A percentile compares a stretch with the other conserved stretches of the same genome.
These are phyloP conservation scores for Dipodomys spectabilis DNA, from an alignment of 2,113 vertebrate species.

Conservation along the genomic window DNA sequence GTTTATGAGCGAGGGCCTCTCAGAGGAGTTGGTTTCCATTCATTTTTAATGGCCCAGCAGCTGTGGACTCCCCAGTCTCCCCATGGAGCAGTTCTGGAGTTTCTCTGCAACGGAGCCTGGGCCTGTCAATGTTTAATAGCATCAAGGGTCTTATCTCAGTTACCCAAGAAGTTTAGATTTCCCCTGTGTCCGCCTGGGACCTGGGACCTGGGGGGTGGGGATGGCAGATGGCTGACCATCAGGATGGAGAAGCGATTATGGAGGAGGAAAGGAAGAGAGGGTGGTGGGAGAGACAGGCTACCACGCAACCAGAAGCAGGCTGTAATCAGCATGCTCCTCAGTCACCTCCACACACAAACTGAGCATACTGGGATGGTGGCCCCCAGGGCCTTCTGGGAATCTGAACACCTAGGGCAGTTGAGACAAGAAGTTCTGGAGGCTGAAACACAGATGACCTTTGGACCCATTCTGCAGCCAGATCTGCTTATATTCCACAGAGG, in stretches of 20 bases:
- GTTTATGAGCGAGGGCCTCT: constrained; percentile 17
- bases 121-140: constrained; percentile 80
- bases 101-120: constrained; percentile 60
- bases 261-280: not conserved
- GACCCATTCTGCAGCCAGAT: not conserved
- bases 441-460: not conserved
- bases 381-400: not conserved
- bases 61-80: not conserved
- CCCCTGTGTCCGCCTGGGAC: not conserved
- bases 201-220: constrained; percentile 24
- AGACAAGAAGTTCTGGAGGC: not conserved
- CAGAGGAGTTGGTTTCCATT: not conserved
- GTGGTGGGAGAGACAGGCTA: not conserved
- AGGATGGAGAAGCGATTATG: not conserved
- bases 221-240: constrained; percentile 76
- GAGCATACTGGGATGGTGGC: too few species aligned
- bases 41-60: constrained; percentile 71
- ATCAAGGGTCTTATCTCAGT: constrained; percentile 70
- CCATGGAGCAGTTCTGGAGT: not conserved
- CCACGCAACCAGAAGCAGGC: not conserved
- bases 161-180: constrained; percentile 73
- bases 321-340: not conserved
- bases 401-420: not conserved
- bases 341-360: too few species aligned
- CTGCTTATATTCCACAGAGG: not conserved